Evolutionary conservation across 37 sponge, comb jelly and placozoan species (phyloP).

Genomic region (Dysidea cf. avara): DNA sequence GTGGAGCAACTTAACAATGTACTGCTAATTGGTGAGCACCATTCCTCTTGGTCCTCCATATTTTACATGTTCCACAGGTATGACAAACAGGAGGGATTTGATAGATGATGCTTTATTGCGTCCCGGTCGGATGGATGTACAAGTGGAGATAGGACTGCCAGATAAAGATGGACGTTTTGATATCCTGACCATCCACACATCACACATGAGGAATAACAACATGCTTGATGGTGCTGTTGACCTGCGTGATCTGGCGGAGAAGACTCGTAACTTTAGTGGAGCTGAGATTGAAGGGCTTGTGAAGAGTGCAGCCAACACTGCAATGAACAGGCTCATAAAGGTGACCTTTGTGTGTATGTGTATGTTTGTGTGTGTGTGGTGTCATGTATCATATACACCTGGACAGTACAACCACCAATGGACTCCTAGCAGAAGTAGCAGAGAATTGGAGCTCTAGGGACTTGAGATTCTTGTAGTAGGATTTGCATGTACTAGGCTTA

Average conservation of each 20-base stretch:
- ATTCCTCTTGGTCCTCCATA: not conserved
- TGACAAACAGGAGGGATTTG: slow-evolving; percentile 95
- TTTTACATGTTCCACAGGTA: slow-evolving; percentile 20
- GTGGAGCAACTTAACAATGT: slow-evolving; percentile 99
- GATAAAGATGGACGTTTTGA: slow-evolving; percentile 86
- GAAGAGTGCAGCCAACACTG: slow-evolving; percentile 80
- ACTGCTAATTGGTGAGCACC: slow-evolving; percentile 78
- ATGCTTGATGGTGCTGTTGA: slow-evolving; percentile 71
- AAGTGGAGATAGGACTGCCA: slow-evolving; percentile 70
- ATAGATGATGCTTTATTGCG: slow-evolving; percentile 98
- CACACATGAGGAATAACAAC: slow-evolving; percentile 58
- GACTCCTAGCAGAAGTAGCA: no score
- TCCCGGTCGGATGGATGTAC: slow-evolving; percentile 43
- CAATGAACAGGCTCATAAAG: slow-evolving; percentile 90
- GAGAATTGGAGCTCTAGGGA: no score
- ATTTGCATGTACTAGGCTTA: no score
- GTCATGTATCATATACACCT: no score
- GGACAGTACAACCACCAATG: no score
- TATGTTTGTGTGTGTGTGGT: not conserved
- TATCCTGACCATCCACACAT: slow-evolving; percentile 93
- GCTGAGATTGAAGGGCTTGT: slow-evolving; percentile 98
- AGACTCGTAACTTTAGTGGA: slow-evolving; percentile 95
- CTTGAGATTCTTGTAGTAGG: no score
- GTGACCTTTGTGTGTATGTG: slow-evolving; percentile 14
- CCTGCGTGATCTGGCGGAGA: slow-evolving; percentile 61